These are phyloP conservation scores for Lasioglossum baleicum DNA, from an alignment of 1,140 invertebrate species.

Conservation along the genomic window DNA sequence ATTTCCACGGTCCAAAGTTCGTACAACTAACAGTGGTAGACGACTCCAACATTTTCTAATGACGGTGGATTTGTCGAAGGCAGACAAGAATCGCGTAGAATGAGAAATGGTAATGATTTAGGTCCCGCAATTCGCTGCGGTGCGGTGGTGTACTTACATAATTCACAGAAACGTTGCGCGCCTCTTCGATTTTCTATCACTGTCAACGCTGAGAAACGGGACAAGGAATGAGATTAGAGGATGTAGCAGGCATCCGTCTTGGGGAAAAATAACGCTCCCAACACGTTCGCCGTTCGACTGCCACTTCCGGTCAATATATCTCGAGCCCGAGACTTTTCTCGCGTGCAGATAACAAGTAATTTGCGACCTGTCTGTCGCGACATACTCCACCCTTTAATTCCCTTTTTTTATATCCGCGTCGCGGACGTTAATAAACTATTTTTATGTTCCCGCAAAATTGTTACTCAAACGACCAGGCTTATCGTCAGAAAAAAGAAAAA, in stretches of 20 bases:
- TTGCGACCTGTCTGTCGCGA: background rate
- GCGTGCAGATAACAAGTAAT: slow-evolving; percentile 20
- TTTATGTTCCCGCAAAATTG: too few relatives aligned
- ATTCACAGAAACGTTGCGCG: background rate
- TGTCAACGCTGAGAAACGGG: background rate
- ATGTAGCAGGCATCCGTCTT: background rate
- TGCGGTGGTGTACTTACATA: background rate
- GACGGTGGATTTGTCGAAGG: too few relatives aligned
- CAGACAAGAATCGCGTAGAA: too few relatives aligned
- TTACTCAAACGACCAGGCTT: too few relatives aligned
- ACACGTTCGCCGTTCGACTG: slow-evolving; percentile 6
- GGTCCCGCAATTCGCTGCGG: too few relatives aligned
- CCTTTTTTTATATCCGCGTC: too few relatives aligned
- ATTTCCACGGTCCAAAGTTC: too few relatives aligned
- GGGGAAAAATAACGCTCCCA: background rate
- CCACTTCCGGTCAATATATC: slow-evolving; percentile 21
- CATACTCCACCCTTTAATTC: too few relatives aligned
- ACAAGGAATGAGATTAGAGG: background rate
- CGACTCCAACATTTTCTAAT: too few relatives aligned
- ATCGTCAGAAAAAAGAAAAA: background rate
- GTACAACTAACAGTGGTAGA: too few relatives aligned
- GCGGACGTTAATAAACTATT: too few relatives aligned
- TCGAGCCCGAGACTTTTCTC: background rate
- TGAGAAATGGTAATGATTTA: too few relatives aligned
- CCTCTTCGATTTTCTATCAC: background rate